Evolutionary conservation across 2,797 vertebrate species (phyloP).

Genomic region (Hapalemur alaotrensis): DNA sequence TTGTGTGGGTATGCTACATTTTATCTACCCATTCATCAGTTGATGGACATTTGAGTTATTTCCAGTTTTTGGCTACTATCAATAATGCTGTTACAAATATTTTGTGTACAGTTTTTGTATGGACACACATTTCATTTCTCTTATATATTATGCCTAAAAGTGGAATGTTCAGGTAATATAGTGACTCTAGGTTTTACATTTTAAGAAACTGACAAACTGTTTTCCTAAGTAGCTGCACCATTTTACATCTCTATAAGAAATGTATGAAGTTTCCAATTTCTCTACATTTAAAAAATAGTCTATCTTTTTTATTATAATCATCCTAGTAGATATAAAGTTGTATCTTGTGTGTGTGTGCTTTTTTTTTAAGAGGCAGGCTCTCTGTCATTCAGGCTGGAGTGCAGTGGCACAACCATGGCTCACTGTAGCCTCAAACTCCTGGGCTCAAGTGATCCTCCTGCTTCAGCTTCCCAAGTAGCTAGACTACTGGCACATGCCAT

Average conservation of each 20-base stretch:
- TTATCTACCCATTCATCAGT: neutral
- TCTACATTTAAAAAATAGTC: neutral
- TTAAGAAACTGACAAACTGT: neutral
- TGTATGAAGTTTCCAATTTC: neutral
- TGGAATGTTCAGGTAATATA: neutral
- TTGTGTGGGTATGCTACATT: neutral
- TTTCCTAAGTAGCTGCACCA: neutral
- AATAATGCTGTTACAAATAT: neutral
- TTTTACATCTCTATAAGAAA: neutral
- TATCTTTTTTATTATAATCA: neutral
- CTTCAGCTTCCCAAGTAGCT: neutral
- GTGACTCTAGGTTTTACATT: neutral
- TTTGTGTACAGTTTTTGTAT: neutral
- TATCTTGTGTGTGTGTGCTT: neutral
- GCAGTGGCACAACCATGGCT: neutral
- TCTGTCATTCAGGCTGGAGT: neutral
- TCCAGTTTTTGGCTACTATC: neutral
- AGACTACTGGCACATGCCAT: too few relatives aligned
- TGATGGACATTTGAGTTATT: neutral
- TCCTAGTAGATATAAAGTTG: neutral
- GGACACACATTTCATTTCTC: neutral
- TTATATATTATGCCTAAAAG: neutral
- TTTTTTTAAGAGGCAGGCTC: neutral
- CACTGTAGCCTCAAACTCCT: neutral
- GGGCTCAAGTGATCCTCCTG: neutral